phyloP scores from a whole-genome alignment of 2,888 invertebrate species.

The Macaria notata region DNA sequence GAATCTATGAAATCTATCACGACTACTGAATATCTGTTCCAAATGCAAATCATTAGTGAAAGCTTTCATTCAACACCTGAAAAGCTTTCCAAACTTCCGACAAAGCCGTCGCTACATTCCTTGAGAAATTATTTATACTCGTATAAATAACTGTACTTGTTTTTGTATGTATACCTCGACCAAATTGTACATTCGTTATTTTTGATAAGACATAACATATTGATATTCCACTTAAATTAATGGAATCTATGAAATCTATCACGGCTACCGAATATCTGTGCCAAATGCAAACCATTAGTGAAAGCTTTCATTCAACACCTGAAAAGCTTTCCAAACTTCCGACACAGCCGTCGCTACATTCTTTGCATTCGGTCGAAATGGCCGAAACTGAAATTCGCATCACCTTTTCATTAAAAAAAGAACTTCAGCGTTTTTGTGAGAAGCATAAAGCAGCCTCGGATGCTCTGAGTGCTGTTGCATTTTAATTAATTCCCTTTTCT shows the following conservation, averaged over 20 bases:
- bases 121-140: too few relatives aligned
- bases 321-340: conserved; percentile 2
- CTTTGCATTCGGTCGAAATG: conserved; percentile 8
- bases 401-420: conserved; percentile 38
- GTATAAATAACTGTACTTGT: too few relatives aligned
- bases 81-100: conserved; percentile 2
- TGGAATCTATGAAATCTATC: too few relatives aligned
- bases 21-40: too few relatives aligned
- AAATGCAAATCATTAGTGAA: neutral
- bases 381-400: conserved; percentile 41
- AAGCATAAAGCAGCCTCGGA: conserved; percentile 66
- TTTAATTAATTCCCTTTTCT: conserved; percentile 82
- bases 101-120: neutral
- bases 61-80: conserved; percentile 1
- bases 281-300: neutral
- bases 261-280: too few relatives aligned
- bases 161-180: too few relatives aligned
- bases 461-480: conserved; percentile 77
- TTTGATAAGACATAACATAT: too few relatives aligned
- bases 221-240: too few relatives aligned
- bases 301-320: conserved; percentile 1
- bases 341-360: neutral
- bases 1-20: too few relatives aligned
- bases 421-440: conserved; percentile 36
- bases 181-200: too few relatives aligned